These are phyloP conservation scores for Leptobrachium ailaonicum DNA, from an alignment of 2,113 vertebrate genomes.

Conservation along the genomic window DNA sequence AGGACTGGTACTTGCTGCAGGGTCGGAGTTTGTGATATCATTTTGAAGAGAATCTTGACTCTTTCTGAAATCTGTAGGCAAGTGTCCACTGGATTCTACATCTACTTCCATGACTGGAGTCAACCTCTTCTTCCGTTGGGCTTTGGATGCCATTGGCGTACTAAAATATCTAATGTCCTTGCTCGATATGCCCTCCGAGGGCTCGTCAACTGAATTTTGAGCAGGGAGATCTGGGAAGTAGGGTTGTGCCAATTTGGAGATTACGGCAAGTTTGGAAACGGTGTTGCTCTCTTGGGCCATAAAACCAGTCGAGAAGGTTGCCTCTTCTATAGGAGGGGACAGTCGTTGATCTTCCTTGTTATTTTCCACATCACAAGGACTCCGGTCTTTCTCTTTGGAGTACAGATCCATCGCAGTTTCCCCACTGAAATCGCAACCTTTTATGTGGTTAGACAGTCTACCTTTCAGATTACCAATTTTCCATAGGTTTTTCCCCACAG, in stretches of 20 bases:
- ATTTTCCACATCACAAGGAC: neutral
- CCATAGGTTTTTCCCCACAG: neutral
- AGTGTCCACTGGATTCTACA: neutral
- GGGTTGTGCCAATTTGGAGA: neutral
- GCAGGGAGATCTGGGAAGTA: neutral
- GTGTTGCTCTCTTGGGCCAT: neutral
- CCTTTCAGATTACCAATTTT: neutral
- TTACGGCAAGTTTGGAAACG: neutral
- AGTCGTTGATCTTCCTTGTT: neutral
- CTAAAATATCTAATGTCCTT: conserved; percentile 15
- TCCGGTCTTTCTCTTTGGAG: neutral
- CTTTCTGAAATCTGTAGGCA: no score
- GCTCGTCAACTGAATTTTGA: neutral
- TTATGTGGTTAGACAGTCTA: neutral
- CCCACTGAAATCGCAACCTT: neutral
- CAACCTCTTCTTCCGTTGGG: neutral
- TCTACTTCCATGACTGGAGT: conserved; percentile 32
- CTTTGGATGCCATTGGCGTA: conserved; percentile 12
- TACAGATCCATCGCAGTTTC: neutral
- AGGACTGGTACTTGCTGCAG: neutral
- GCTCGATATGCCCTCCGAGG: neutral
- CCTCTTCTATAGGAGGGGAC: neutral
- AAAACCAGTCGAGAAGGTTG: neutral
- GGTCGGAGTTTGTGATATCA: neutral
- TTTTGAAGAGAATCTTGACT: neutral